Percentiles rank a stretch among this genome's conserved stretches.
Evolutionary conservation across 2,797 vertebrate species (phyloP).

Genomic region (Miichthys miiuy): DNA sequence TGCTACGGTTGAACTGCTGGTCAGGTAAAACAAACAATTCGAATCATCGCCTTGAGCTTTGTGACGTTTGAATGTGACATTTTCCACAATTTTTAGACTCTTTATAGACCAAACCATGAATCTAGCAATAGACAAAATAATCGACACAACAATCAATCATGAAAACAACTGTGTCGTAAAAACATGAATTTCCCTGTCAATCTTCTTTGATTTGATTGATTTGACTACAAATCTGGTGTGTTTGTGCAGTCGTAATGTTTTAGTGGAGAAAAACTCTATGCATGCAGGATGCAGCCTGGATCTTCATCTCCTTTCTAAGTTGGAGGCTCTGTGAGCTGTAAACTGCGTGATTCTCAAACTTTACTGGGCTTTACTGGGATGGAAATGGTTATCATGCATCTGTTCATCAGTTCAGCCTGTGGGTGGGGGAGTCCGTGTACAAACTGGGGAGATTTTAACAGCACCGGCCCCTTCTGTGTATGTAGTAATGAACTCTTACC

Average conservation of each 20-base stretch:
- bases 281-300: constrained; percentile 38
- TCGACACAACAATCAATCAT: not conserved
- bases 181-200: not conserved
- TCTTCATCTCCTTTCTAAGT: constrained; percentile 49
- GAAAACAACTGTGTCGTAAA: not conserved
- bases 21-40: not conserved
- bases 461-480: constrained; percentile 54
- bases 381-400: constrained; percentile 66
- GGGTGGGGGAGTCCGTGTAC: constrained; percentile 43
- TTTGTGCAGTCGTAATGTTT: constrained; percentile 23
- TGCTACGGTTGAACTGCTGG: not conserved
- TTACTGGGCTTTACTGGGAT: constrained; percentile 62
- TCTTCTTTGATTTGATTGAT: constrained; percentile 10
- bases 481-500: constrained; percentile 79
- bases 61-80: not conserved
- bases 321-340: constrained; percentile 47
- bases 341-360: constrained; percentile 53
- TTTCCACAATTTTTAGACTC: not conserved
- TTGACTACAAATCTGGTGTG: constrained; percentile 23
- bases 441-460: constrained; percentile 63
- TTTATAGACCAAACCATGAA: not conserved
- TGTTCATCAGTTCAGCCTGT: constrained; percentile 58
- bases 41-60: not conserved
- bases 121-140: not conserved
- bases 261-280: constrained; percentile 27